Evolutionary conservation across 1,140 invertebrate genomes (phyloP).

Genomic region (Drosophila eugracilis): DNA sequence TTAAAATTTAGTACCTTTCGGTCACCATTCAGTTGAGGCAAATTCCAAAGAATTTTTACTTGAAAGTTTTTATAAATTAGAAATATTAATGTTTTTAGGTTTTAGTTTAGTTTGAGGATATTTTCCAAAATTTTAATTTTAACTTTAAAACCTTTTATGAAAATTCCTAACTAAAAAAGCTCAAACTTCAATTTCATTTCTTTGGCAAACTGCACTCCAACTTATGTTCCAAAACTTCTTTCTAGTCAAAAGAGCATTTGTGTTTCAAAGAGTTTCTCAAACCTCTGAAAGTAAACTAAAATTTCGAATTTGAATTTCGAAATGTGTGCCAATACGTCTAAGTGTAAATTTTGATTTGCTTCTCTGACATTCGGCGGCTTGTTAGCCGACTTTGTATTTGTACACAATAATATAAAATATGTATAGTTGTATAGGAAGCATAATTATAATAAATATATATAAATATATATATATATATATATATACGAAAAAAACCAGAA

Average conservation of each 20-base stretch:
- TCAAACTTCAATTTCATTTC: not conserved
- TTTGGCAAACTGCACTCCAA: not conserved
- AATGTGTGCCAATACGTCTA: constrained; percentile 75
- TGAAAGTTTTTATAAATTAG: not conserved
- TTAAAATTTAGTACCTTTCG: not conserved
- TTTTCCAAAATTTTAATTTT: not conserved
- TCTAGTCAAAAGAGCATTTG: not conserved
- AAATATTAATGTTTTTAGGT: too few relatives aligned
- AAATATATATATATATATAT: constrained; percentile 19
- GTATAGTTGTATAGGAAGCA: constrained; percentile 74
- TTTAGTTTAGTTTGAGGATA: too few relatives aligned
- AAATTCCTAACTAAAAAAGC: too few relatives aligned
- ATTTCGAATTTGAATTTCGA: constrained; percentile 17
- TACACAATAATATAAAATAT: constrained; percentile 55
- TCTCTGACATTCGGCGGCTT: constrained; percentile 37
- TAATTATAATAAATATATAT: constrained; percentile 32
- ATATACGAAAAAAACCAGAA: not conserved
- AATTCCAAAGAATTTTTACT: constrained; percentile 1
- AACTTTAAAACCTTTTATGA: not conserved
- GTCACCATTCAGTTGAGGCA: not conserved
- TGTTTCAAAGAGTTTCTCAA: not conserved
- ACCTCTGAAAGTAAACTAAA: constrained; percentile 5
- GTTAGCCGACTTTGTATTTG: constrained; percentile 33
- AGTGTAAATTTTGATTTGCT: constrained; percentile 62
- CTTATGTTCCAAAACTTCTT: not conserved